Evolutionary conservation across 2,113 vertebrate species (phyloP), one percentile per base, ranked within the genome.

Genomic region (Phalacrocorax pelagicus): DNA sequence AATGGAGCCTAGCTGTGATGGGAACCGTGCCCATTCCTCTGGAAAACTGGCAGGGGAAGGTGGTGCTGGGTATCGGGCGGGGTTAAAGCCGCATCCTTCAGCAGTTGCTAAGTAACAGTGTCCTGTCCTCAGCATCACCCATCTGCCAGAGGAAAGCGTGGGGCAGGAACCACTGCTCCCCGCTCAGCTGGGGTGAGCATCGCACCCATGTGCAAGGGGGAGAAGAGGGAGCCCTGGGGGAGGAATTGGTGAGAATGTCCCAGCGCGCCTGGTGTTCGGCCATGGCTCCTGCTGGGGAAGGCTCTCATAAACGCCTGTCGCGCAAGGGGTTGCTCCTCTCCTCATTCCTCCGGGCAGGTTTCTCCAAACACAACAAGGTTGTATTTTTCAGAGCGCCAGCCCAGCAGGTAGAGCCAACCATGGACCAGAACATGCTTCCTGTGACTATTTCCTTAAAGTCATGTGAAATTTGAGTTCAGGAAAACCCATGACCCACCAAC

Each of bases 101-200:
- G 81, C 71, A 27, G 92, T 77, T 94, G 93, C 96, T 93, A 92
- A 75, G 85, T 38, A 90, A 86, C 90, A 20, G 55, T 21, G 93
- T 12, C 93, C 87, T 88, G 78, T 23, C 92, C 81, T 75, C 92
- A 42, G 66, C 90, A 81, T 81, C 65, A 51, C 58, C 79, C 18
- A 1, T 10, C 85, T 78, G 59, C 59, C 18, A 6, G 73, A 23
- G 66, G 23, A 52, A 32, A 79, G 58, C 6, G 0, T 9, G 3
- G 15, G 30, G 51, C 38, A 80, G 57, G 72, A 34, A 26, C 30
- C 1, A 1, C 55, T 58, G 51, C 18, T 29, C 22, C 44, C 52
- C 3, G 40, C 75, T 17, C 36, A 6, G n/a, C 84, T 40, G 69
- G 59, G 54, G 7, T 4, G 15, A 81, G 55, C 88, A 66, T 46